Conservation (phyloP, 2,113 vertebrate genomes). For the Hydrolagus affinis region DNA sequence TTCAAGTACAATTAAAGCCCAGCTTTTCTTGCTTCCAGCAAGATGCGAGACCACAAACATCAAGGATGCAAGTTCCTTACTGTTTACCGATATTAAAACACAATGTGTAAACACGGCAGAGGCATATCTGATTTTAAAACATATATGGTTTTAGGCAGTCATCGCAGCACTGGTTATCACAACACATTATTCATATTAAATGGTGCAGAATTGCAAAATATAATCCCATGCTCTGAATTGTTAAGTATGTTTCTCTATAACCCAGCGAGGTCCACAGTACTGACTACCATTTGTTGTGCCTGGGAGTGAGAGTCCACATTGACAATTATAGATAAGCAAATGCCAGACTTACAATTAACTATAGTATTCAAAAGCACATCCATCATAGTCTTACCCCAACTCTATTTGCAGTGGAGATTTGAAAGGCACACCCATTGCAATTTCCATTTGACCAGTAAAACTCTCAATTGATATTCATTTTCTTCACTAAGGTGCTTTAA, state of each 20-base stretch:
- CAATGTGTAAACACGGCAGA: background rate
- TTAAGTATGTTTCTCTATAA: background rate
- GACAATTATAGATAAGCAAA: slow-evolving; percentile 4
- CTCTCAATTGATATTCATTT: too few relatives aligned
- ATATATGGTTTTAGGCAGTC: background rate
- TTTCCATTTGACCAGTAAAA: background rate
- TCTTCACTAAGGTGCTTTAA: too few relatives aligned
- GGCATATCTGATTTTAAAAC: background rate
- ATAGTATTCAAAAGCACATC: background rate
- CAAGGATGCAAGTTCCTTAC: background rate
- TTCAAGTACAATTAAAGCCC: background rate
- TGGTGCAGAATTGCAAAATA: background rate
- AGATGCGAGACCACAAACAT: background rate
- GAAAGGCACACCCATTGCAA: background rate
- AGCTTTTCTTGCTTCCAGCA: background rate
- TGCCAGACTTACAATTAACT: background rate
- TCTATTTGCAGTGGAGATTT: background rate
- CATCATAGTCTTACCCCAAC: background rate
- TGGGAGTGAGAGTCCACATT: background rate
- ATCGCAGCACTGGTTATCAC: background rate
- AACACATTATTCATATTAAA: background rate
- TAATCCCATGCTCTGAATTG: background rate
- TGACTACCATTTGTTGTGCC: background rate
- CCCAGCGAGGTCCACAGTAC: background rate
- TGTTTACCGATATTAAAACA: background rate